Evolutionary conservation across 2,888 invertebrate genomes (phyloP).

Genomic region (Thereva nobilitata): DNA sequence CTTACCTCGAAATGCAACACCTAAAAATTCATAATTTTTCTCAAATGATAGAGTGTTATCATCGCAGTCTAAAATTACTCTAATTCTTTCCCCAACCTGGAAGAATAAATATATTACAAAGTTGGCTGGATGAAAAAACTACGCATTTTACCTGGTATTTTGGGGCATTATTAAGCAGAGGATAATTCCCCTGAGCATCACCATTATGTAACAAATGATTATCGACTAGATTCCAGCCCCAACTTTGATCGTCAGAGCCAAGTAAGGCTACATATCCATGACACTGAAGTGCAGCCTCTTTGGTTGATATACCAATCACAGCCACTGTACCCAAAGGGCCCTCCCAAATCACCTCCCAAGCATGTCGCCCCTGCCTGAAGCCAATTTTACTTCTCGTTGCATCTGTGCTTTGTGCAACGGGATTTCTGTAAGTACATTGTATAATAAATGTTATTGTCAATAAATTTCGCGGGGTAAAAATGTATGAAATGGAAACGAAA

Average conservation of each 20-base stretch:
- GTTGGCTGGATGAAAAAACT: background rate
- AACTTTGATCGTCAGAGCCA: constrained; percentile 95
- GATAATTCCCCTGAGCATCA: constrained; percentile 91
- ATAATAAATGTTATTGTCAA: too few relatives aligned
- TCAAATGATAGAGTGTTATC: constrained; percentile 96
- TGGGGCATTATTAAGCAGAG: constrained; percentile 91
- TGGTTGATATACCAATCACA: constrained; percentile 93
- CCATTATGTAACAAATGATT: constrained; percentile 96
- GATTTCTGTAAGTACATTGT: constrained; percentile 68
- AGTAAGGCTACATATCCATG: constrained; percentile 94
- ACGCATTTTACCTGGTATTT: constrained; percentile 82
- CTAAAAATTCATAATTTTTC: constrained; percentile 96
- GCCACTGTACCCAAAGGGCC: constrained; percentile 98
- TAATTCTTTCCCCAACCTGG: constrained; percentile 94
- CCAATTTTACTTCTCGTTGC: constrained; percentile 89
- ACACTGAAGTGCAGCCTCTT: constrained; percentile 90
- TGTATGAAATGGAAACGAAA: too few relatives aligned
- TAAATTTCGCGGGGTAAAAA: too few relatives aligned
- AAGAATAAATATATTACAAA: constrained; percentile 45
- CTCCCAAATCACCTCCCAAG: constrained; percentile 99
- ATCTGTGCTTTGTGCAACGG: constrained; percentile 98
- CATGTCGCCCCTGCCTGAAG: constrained; percentile 88
- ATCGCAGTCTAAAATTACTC: constrained; percentile 97
- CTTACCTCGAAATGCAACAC: constrained; percentile 93
- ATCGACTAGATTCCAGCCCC: constrained; percentile 99